These are phyloP conservation scores for Haliclona indistincta DNA, from an alignment of 37 sponge, comb jelly and placozoan genomes.

Conservation along the genomic window DNA sequence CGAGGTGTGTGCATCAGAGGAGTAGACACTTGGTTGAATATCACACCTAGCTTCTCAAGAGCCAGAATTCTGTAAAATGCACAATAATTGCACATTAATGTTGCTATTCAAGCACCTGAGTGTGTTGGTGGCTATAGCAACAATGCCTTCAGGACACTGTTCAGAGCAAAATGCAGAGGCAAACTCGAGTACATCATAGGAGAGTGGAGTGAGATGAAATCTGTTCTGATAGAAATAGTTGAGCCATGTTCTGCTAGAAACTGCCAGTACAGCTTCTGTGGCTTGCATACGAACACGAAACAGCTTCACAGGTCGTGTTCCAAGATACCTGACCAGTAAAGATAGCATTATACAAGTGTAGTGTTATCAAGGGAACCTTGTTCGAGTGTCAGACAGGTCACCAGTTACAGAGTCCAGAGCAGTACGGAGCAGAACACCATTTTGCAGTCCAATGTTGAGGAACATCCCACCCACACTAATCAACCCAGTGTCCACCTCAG, in stretches of 20 bases:
- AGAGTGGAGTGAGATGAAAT: conserved; percentile 96
- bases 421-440: conserved; percentile 94
- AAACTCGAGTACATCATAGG: conserved; percentile 92
- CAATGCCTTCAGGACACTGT: conserved; percentile 98
- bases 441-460: conserved; percentile 96
- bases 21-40: conserved; percentile 97
- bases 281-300: conserved; percentile 88
- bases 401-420: conserved; percentile 95
- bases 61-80: conserved; percentile 77
- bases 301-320: conserved; percentile 93
- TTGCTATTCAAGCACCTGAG: conserved; percentile 46
- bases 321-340: conserved; percentile 68
- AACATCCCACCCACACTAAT: conserved; percentile 69
- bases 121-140: conserved; percentile 94
- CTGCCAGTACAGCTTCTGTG: conserved; percentile 90
- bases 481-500: conserved; percentile 4
- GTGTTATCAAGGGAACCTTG: conserved; percentile 58
- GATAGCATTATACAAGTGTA: neutral
- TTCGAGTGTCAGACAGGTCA: conserved; percentile 97
- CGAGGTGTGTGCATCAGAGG: conserved; percentile 95
- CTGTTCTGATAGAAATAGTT: conserved; percentile 92
- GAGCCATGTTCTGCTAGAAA: conserved; percentile 97
- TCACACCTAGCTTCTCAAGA: conserved; percentile 95
- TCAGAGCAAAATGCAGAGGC: conserved; percentile 98
- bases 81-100: conserved; percentile 20